Evolutionary conservation across 2,888 invertebrate species (phyloP).

Genomic region (Dicycla oo): DNA sequence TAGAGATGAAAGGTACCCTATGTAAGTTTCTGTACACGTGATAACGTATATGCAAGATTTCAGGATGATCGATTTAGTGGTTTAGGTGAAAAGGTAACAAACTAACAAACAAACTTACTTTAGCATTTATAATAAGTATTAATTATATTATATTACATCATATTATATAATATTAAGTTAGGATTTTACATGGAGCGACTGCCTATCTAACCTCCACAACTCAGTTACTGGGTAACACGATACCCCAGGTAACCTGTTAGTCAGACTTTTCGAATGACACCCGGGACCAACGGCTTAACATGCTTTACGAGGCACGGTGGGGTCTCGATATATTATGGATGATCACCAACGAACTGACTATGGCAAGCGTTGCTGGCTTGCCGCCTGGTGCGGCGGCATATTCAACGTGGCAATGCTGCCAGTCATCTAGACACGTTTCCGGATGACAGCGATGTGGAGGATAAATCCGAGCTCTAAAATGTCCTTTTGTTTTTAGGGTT

Average conservation of each 20-base stretch:
- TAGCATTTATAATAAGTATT: too few relatives aligned
- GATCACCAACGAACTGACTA: neutral
- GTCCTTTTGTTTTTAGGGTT: neutral
- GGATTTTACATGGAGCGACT: neutral
- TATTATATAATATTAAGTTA: too few relatives aligned
- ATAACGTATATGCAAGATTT: too few relatives aligned
- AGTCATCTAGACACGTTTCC: neutral
- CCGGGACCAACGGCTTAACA: neutral
- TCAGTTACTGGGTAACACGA: neutral
- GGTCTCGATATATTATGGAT: neutral
- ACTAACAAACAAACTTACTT: too few relatives aligned
- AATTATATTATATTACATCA: too few relatives aligned
- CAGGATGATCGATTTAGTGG: too few relatives aligned
- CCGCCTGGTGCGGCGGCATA: too few relatives aligned
- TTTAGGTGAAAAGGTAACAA: too few relatives aligned
- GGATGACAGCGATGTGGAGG: neutral
- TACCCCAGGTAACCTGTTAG: neutral
- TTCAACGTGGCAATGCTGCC: neutral
- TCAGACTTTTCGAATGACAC: neutral
- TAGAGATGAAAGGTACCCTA: too few relatives aligned
- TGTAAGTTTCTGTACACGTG: too few relatives aligned
- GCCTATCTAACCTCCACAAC: neutral
- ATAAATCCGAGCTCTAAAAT: neutral
- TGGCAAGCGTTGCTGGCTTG: neutral
- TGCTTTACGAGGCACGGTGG: too few relatives aligned